Percentiles rank a stretch among this genome's conserved stretches.
Conservation (phyloP, 2,797 vertebrate genomes). For the Enteromius paludinosus region DNA sequence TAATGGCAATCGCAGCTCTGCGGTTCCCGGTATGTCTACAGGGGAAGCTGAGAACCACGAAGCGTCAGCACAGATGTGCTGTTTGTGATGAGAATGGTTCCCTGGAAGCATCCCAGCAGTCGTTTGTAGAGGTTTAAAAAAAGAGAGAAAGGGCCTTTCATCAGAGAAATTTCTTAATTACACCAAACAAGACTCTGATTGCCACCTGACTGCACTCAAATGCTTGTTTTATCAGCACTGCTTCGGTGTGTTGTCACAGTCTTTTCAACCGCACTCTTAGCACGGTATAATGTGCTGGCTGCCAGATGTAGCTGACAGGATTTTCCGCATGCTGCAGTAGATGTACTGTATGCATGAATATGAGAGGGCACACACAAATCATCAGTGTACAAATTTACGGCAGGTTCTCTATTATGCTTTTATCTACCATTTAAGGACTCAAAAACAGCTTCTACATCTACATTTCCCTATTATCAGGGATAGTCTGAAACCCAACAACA, state of each 20-base stretch:
- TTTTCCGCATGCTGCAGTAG: constrained; percentile 12
- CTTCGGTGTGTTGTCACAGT: constrained; percentile 13
- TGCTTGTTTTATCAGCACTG: constrained; percentile 17
- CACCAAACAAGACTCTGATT: constrained; percentile 31
- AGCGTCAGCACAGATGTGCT: constrained; percentile 19
- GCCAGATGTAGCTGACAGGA: not conserved
- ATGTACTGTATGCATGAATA: not conserved
- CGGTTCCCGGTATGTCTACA: constrained; percentile 1
- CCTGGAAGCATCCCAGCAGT: constrained; percentile 17
- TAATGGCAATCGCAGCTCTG: constrained; percentile 25
- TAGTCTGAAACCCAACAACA: not conserved
- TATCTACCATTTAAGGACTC: not conserved
- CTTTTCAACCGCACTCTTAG: constrained; percentile 19
- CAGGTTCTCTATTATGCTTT: not conserved
- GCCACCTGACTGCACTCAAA: constrained; percentile 37
- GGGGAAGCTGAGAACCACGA: constrained; percentile 6
- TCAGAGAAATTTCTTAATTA: constrained; percentile 50
- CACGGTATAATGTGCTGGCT: constrained; percentile 5
- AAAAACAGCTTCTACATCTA: not conserved
- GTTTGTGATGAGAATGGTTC: constrained; percentile 37
- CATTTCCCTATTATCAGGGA: not conserved
- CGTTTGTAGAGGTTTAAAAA: constrained; percentile 20
- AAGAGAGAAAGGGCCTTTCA: constrained; percentile 15
- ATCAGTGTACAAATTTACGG: not conserved
- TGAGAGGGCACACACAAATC: not conserved